Evolutionary conservation across 1,140 invertebrate species (phyloP).

Genomic region (Paraescarpia echinospica): DNA sequence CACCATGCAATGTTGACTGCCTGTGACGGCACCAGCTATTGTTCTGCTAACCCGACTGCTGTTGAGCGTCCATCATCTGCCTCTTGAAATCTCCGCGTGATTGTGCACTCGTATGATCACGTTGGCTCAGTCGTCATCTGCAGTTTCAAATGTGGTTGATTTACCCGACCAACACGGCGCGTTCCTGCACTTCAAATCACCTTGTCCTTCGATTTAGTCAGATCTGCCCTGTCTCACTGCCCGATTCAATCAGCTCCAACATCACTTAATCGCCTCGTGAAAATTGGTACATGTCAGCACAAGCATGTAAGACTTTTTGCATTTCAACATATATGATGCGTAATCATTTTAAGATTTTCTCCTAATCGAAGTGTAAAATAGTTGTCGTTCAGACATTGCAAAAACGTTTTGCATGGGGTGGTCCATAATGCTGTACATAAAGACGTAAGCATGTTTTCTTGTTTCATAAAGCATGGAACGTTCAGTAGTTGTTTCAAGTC

Average conservation of each 20-base stretch:
- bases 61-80: neutral
- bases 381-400: neutral
- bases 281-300: constrained; percentile 5
- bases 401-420: neutral
- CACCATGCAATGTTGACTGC: constrained; percentile 3
- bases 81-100: neutral
- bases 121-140: constrained; percentile 3
- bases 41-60: constrained; percentile 3
- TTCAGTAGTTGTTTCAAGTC: neutral
- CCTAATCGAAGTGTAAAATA: neutral
- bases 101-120: neutral
- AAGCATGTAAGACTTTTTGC: constrained; percentile 5
- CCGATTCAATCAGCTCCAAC: constrained; percentile 3
- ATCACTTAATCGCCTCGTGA: neutral
- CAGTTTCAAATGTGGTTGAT: constrained; percentile 5
- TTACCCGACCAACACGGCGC: neutral
- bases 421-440: neutral
- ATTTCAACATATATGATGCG: constrained; percentile 1
- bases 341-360: constrained; percentile 2
- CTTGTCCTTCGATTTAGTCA: constrained; percentile 5
- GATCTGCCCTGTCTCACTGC: neutral
- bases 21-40: constrained; percentile 3
- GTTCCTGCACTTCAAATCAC: constrained; percentile 4
- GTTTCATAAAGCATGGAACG: neutral
- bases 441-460: neutral